These are phyloP conservation scores for Notospermus geniculatus DNA, from an alignment of 1,140 invertebrate species.

Conservation along the genomic window DNA sequence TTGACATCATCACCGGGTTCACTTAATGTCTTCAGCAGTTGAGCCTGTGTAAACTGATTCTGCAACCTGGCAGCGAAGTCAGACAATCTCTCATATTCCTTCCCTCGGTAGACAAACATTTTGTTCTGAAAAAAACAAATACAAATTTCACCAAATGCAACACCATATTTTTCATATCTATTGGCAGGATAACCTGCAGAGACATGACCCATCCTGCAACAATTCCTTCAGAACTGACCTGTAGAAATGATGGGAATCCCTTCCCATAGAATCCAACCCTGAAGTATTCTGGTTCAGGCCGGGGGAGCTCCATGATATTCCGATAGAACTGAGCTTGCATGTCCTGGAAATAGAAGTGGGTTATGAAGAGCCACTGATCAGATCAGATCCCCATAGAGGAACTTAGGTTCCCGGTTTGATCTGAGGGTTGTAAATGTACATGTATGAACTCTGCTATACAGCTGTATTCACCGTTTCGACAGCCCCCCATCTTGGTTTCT, in stretches of 20 bases:
- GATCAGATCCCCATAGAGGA: neutral
- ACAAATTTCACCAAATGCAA: no score
- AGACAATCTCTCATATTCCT: constrained; percentile 83
- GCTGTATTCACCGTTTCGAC: no score
- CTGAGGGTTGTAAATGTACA: no score
- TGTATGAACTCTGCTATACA: no score
- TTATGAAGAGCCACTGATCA: no score
- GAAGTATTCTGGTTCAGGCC: constrained; percentile 88
- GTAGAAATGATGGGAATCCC: constrained; percentile 84
- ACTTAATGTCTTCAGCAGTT: constrained; percentile 76
- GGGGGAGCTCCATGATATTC: constrained; percentile 75
- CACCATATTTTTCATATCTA: no score
- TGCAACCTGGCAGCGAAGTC: constrained; percentile 84
- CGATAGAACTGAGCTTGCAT: constrained; percentile 82
- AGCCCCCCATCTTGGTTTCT: no score
- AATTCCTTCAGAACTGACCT: no score
- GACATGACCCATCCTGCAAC: no score
- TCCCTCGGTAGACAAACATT: constrained; percentile 88
- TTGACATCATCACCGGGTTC: constrained; percentile 77
- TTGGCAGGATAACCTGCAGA: no score
- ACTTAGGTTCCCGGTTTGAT: neutral
- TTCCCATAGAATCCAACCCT: constrained; percentile 87
- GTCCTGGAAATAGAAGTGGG: constrained; percentile 48
- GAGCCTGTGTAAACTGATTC: constrained; percentile 85
- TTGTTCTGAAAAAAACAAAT: constrained; percentile 42